Evolutionary conservation across 2,113 vertebrate genomes (phyloP).

Genomic region (Shinisaurus crocodilurus): DNA sequence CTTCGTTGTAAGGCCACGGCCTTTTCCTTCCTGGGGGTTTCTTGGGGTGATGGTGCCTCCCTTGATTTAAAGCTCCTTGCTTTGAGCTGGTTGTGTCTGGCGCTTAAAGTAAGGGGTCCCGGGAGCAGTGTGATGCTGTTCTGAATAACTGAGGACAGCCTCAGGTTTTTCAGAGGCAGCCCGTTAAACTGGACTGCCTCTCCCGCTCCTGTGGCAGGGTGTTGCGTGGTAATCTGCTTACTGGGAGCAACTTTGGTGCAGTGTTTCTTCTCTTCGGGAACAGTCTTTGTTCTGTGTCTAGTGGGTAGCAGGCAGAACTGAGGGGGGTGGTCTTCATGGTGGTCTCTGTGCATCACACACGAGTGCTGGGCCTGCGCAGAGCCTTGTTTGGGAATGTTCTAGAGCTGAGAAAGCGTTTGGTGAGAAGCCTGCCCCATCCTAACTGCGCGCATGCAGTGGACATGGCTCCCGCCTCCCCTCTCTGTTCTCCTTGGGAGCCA

Average conservation of each 20-base stretch:
- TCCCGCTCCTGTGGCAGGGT: background rate
- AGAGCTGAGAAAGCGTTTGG: too few species aligned
- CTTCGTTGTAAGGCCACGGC: background rate
- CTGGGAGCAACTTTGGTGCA: background rate
- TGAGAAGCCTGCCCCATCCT: too few species aligned
- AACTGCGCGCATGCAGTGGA: too few species aligned
- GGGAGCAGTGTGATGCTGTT: background rate
- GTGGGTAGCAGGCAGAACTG: background rate
- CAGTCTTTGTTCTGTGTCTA: background rate
- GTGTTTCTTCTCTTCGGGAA: background rate
- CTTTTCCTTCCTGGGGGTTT: background rate
- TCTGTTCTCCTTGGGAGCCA: background rate
- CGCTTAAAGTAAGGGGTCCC: background rate
- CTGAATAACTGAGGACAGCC: too few species aligned
- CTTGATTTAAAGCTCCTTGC: background rate
- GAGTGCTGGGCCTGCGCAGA: background rate
- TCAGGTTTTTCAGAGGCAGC: too few species aligned
- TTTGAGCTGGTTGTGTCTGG: background rate
- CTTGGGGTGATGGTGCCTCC: background rate
- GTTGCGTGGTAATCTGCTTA: background rate
- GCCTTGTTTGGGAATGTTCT: background rate
- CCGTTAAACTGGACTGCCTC: background rate
- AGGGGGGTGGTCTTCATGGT: too few species aligned
- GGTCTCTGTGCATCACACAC: background rate
- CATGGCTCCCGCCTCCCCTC: background rate